These are phyloP conservation scores for Nesogale talazaci DNA, from an alignment of 2,113 vertebrate genomes.

Conservation along the genomic window DNA sequence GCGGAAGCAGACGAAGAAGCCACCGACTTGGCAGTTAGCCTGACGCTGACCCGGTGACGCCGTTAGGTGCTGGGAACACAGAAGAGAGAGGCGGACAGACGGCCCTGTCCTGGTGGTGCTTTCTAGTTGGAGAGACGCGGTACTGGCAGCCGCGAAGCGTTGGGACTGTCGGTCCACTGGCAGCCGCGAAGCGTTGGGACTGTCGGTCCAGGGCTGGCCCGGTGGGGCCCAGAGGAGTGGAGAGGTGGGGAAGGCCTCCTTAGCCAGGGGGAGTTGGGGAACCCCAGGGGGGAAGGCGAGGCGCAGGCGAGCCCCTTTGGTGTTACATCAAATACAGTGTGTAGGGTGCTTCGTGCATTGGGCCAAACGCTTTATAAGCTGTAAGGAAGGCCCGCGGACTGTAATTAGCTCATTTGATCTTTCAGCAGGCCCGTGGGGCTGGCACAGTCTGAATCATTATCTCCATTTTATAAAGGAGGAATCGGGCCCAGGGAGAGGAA, in stretches of 20 bases:
- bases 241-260: background rate
- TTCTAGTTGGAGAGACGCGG: background rate
- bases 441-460: background rate
- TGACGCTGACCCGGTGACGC: too few species aligned
- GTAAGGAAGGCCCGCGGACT: conserved; percentile 20
- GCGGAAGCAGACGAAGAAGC: too few species aligned
- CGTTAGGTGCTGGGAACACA: background rate
- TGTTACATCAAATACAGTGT: conserved; percentile 29
- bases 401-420: conserved; percentile 58
- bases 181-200: background rate
- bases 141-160: background rate
- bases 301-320: conserved; percentile 22
- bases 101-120: background rate
- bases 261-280: background rate
- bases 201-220: background rate
- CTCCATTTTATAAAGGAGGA: conserved; percentile 42
- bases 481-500: conserved; percentile 42
- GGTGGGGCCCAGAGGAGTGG: background rate
- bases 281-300: background rate
- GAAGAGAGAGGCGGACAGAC: background rate
- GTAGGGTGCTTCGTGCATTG: background rate
- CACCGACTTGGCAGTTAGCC: too few species aligned
- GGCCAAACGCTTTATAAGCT: conserved; percentile 42
- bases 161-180: background rate
- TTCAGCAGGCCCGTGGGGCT: background rate